These are phyloP conservation scores for Lerista edwardsae DNA, from an alignment of 2,797 vertebrate genomes.

Conservation along the genomic window DNA sequence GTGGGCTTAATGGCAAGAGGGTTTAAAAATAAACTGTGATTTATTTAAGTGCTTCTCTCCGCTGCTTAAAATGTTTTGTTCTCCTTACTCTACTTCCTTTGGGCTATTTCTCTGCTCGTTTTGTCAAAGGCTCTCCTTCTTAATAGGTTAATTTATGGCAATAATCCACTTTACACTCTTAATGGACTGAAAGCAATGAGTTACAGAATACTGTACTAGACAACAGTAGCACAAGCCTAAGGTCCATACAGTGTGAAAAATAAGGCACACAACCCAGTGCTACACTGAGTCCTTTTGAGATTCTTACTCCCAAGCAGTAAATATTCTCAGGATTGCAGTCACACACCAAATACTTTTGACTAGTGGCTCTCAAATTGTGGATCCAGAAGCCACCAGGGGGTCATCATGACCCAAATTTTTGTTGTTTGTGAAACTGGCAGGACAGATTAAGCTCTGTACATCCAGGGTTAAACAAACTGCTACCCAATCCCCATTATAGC, in stretches of 20 bases:
- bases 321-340: not conserved
- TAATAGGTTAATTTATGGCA: slow-evolving; percentile 31
- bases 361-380: too few relatives aligned
- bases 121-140: slow-evolving; percentile 15
- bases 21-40: not conserved
- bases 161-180: slow-evolving; percentile 47
- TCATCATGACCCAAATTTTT: too few relatives aligned
- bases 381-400: too few relatives aligned
- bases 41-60: not conserved
- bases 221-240: not conserved
- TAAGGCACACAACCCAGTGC: not conserved
- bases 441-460: too few relatives aligned
- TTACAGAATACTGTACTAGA: not conserved
- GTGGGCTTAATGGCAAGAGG: slow-evolving; percentile 13
- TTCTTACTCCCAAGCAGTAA: not conserved
- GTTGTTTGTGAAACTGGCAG: too few relatives aligned
- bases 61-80: slow-evolving; percentile 25
- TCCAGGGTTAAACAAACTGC: too few relatives aligned
- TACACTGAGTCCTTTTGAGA: not conserved
- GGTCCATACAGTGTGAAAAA: not conserved
- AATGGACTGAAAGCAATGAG: slow-evolving; percentile 42
- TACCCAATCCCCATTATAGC: too few relatives aligned
- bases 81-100: not conserved
- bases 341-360: not conserved
- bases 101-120: slow-evolving; percentile 23